A percentile compares a stretch with the other conserved stretches of the same genome.
phyloP scores from a whole-genome alignment of 2,113 vertebrate species.

The Alces alces region DNA sequence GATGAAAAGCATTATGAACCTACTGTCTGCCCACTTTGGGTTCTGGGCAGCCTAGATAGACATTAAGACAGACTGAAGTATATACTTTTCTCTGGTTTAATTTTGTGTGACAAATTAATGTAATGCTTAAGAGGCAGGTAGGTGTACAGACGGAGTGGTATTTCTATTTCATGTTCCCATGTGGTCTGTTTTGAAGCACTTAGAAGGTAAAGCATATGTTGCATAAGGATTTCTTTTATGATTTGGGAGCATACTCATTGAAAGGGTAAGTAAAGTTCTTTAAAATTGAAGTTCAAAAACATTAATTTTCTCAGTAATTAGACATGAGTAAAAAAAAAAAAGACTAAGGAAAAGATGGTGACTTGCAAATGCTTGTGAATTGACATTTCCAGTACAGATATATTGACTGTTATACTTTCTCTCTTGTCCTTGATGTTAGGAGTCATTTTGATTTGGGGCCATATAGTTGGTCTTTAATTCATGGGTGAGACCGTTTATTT shows the following conservation, averaged over 20 bases:
- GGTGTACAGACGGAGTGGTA: accelerated
- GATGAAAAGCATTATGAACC: not conserved
- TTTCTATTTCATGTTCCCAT: not conserved
- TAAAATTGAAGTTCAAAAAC: not conserved
- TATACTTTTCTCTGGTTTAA: not conserved
- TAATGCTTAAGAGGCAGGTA: not conserved
- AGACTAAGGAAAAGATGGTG: not conserved
- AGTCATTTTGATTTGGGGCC: not conserved
- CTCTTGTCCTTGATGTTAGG: not conserved
- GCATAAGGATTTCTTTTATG: not conserved
- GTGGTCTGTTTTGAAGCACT: not conserved
- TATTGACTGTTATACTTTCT: not conserved
- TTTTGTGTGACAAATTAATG: not conserved
- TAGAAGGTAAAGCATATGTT: not conserved
- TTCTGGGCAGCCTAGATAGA: not conserved
- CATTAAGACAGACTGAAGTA: not conserved
- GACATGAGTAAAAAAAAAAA: not conserved
- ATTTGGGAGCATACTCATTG: not conserved
- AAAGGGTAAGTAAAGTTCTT: not conserved
- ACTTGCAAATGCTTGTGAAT: not conserved
- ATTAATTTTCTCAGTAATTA: not conserved
- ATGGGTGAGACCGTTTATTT: not conserved
- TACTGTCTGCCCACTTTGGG: not conserved
- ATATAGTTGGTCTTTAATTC: not conserved
- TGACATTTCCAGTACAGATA: not conserved